Base-by-base conservation (phyloP, 2,797 vertebrate genomes). In the Microctenopoma steveboyesi region DNA sequence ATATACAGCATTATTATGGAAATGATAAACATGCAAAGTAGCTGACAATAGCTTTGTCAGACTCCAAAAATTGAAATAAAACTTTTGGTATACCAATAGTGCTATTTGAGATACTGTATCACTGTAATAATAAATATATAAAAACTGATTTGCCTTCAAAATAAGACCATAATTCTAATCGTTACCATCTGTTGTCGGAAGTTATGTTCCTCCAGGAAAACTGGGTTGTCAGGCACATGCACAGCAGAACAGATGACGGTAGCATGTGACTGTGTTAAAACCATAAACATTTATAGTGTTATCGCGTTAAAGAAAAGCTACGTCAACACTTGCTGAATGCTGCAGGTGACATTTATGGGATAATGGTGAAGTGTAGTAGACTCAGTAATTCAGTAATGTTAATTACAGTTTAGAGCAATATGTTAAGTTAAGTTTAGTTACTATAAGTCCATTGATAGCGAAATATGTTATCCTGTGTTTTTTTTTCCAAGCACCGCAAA, bases 241-340 rank as follows among this genome's bases (percentile, higher is more conserved):
- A 64, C 37, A 53, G 25, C 4, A 42, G 5, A 42, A 25, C 22
- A 50, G 50, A 56, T 1, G 57, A 30, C 18, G 47, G 53, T 2
- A 47, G 28, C 45, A 58, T 52, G 22, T 69, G 64, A 33, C 15
- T 40, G 37, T 30, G 9, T 13, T 52, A 58, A 63, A 67, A 58
- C 25, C 15, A 45, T 40, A 5, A 40, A 13, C 2, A 22, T 45
- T 33, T 33, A 43, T 13, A 7, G n/a, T 35, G 12, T 45, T 45
- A 39, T 25, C 16, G 2, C 14, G 14, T 42, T 39, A 53, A 35
- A 22, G 5, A 30, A 30, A 30, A 30, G 28, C 4, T 6, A 30
- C 28, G 28, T 22, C 22, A 2, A 22, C 22, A 3, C 28, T 4
- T 3, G 14, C 7, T 25, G 8, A 39, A 55, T 39, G 25, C 56